phyloP scores from a whole-genome alignment of 2,888 invertebrate species.

The Lasioglossum lativentre region DNA sequence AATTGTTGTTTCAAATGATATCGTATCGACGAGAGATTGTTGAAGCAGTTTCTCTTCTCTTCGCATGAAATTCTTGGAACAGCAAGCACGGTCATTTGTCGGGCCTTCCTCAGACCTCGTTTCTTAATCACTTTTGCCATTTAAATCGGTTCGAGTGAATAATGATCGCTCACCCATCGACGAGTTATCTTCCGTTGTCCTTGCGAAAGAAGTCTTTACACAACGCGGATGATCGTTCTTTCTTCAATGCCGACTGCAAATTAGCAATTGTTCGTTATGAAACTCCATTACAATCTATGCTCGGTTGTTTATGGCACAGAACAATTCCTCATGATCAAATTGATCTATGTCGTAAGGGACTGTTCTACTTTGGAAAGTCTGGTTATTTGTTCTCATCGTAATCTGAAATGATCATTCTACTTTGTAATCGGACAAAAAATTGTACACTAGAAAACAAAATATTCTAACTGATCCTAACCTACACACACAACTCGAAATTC shows the following conservation, averaged over 20 bases:
- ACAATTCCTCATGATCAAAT: background rate
- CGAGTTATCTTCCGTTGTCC: conserved; percentile 12
- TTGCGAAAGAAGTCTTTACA: conserved; percentile 4
- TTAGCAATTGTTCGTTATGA: conserved; percentile 5
- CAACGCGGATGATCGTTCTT: background rate
- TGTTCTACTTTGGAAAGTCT: background rate
- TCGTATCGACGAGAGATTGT: background rate
- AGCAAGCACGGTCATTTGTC: background rate
- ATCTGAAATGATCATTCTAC: background rate
- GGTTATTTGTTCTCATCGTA: too few relatives aligned
- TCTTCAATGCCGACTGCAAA: background rate
- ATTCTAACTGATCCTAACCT: too few relatives aligned
- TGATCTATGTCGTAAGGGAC: background rate
- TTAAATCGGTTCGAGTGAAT: conserved; percentile 6
- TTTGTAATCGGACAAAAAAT: background rate
- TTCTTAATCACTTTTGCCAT: conserved; percentile 4
- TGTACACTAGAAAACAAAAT: too few relatives aligned
- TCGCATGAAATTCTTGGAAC: conserved; percentile 4
- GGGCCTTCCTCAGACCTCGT: background rate
- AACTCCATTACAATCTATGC: background rate
- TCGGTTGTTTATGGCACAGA: background rate
- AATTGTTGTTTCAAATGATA: background rate
- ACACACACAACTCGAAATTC: too few relatives aligned
- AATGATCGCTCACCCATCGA: conserved; percentile 1
- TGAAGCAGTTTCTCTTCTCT: background rate